Evolutionary conservation across 2,113 vertebrate genomes (phyloP).

Genomic region (Cololabis saira): DNA sequence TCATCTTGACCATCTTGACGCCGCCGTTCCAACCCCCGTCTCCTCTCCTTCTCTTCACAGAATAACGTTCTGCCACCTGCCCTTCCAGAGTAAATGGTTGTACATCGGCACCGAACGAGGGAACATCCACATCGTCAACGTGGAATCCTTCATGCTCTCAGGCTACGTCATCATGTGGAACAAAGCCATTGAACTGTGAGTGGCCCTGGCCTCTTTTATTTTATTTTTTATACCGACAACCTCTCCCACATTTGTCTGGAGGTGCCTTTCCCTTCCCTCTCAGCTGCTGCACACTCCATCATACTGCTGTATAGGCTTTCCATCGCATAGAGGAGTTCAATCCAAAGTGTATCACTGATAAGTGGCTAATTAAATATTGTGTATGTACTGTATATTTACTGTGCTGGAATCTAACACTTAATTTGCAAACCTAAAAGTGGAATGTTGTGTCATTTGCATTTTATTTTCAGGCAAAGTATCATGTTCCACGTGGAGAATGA

Average conservation of each 20-base stretch:
- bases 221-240: slow-evolving; percentile 16
- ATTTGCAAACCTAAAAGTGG: too few species aligned
- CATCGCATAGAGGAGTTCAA: not conserved
- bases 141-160: slow-evolving; percentile 99
- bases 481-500: slow-evolving; percentile 53
- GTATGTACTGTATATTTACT: too few species aligned
- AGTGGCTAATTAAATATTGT: not conserved
- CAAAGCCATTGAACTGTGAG: slow-evolving; percentile 99
- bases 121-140: slow-evolving; percentile 98
- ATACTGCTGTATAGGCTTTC: not conserved
- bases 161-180: slow-evolving; percentile 99
- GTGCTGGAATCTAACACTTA: too few species aligned
- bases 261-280: not conserved
- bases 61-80: slow-evolving; percentile 98
- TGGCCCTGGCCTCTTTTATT: slow-evolving; percentile 50
- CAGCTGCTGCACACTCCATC: not conserved
- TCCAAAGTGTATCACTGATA: slow-evolving; percentile 17
- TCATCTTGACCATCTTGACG: slow-evolving; percentile 33
- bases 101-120: slow-evolving; percentile 98
- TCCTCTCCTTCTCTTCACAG: slow-evolving; percentile 76
- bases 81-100: slow-evolving; percentile 99
- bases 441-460: too few species aligned
- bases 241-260: not conserved
- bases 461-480: slow-evolving; percentile 28
- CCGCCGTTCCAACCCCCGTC: not conserved